These are phyloP conservation scores for Acropternis orthonyx DNA, from an alignment of 2,797 vertebrate genomes.

Conservation along the genomic window DNA sequence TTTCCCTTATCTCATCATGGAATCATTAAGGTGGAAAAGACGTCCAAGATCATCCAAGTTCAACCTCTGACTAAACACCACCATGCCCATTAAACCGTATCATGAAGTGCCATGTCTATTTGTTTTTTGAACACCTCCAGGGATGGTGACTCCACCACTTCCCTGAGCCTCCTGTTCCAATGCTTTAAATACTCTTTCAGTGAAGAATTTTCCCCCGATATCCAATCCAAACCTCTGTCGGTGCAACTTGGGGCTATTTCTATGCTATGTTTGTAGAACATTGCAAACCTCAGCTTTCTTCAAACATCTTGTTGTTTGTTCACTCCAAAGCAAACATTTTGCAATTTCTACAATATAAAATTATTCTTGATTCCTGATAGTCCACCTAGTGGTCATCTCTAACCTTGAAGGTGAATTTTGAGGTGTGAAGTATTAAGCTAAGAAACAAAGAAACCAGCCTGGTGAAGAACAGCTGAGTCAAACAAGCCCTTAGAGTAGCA, in stretches of 20 bases:
- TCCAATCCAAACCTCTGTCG: neutral
- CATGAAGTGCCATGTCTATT: accelerated
- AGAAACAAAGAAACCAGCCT: neutral
- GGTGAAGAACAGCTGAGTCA: neutral
- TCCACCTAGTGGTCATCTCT: neutral
- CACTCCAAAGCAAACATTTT: neutral
- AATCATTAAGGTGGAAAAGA: neutral
- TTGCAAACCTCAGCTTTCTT: neutral
- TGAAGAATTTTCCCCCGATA: neutral
- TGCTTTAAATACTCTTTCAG: neutral
- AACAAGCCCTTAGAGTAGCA: neutral
- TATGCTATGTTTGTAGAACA: neutral
- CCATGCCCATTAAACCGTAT: neutral
- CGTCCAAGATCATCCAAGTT: neutral
- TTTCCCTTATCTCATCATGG: neutral
- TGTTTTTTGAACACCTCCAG: neutral
- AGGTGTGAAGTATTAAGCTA: neutral
- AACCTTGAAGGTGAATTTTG: neutral
- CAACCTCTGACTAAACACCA: neutral
- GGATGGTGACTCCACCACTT: neutral
- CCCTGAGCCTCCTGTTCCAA: neutral
- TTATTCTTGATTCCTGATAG: neutral
- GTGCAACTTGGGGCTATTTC: neutral
- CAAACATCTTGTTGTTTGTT: neutral
- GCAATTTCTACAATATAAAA: neutral